These are phyloP conservation scores for Dinomys branickii DNA, from an alignment of 2,113 vertebrate genomes.

Conservation along the genomic window DNA sequence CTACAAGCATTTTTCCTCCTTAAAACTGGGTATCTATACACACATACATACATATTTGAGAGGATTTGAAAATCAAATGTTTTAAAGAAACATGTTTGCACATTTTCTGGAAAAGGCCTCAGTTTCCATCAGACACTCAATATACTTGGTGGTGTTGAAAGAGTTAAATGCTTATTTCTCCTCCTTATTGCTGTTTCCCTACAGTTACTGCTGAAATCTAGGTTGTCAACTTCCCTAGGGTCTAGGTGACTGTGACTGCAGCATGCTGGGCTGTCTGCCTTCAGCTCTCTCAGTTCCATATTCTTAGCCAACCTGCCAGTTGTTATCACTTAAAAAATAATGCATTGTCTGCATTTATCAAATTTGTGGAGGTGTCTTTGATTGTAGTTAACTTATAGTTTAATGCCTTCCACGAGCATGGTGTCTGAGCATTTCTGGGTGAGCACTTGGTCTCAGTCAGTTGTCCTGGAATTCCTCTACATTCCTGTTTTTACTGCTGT, in stretches of 20 bases:
- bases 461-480: not conserved
- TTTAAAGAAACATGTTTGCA: conserved; percentile 17
- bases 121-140: not conserved
- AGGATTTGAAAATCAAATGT: not conserved
- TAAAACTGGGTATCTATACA: not conserved
- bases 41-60: not conserved
- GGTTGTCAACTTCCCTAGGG: not conserved
- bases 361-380: not conserved
- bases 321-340: not conserved
- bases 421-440: not conserved
- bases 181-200: not conserved
- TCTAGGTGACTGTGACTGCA: not conserved
- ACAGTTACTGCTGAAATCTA: not conserved
- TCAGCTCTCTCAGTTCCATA: not conserved
- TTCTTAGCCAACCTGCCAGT: not conserved
- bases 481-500: not conserved
- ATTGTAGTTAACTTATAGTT: not conserved
- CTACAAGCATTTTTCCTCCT: not conserved
- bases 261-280: not conserved
- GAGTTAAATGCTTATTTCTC: not conserved
- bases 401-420: not conserved
- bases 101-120: not conserved
- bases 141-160: not conserved
- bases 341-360: not conserved
- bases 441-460: not conserved